Evolutionary conservation across 37 sponge, comb jelly and placozoan species (phyloP), one percentile per base, ranked within the genome.

Genomic region (Dysidea cf. avara): DNA sequence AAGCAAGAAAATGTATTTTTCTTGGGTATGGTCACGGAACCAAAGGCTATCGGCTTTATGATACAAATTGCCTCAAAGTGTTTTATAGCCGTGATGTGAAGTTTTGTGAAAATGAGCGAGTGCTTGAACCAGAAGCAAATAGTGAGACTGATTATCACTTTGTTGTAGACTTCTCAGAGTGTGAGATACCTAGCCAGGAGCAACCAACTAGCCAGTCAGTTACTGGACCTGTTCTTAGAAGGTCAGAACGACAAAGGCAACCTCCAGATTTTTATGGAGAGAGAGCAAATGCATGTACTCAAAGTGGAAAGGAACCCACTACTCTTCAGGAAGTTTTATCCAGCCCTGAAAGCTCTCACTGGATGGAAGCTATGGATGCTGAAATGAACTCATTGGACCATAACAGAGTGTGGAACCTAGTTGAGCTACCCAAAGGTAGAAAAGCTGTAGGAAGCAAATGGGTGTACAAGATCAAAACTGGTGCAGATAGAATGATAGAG

Each of bases 301-400:
- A 43, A 9, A 43, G 46, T 43, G 7, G 7, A 43, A 43, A 43
- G 9, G 46, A 43, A 43, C 46, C 46, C 46, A 43, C 31, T 49
- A 64, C 73, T 7, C 69, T 60, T 9, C 43, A 68, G 31, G 87
- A 86, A 35, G 81, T 62, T n/a, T 32, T 53, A 18, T 39, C 11
- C 26, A 68, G 73, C 49, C 70, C 75, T 12, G 71, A 86, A 7
- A 69, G 40, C 14, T 20, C 22, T 3, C 57, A 79, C 21, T 84
- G 85, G 83, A 52, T 39, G 17, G 35, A 43, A 43, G 46, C 46
- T 12, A 43, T 43, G 46, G 46, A 43, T 12, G 9, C 46, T 43
- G 46, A 43, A 43, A 43, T 43, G 46, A 5, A 43, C 7, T 43
- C 46, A 43, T 9, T 43, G 46, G 9, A 43, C 5, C 7, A 5